Base-by-base conservation (phyloP, 2,113 vertebrate species). In the Bagarius yarrelli region DNA sequence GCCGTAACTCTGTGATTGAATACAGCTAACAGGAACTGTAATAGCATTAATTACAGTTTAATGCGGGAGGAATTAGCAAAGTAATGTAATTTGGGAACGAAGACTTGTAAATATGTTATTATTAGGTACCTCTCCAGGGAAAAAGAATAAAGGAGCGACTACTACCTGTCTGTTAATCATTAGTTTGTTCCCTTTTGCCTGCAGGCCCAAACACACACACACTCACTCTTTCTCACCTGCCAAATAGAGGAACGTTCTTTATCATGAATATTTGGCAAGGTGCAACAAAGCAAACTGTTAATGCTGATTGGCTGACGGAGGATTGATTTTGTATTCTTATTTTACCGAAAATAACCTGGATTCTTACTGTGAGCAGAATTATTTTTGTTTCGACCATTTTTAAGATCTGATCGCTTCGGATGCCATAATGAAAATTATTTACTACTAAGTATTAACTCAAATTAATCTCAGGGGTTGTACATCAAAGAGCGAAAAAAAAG, bases 41-140 rank as follows among this genome's bases (percentile, higher is more conserved):
- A 88, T 91, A 86, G 88, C 87, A 84, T 86, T 88, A 85, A 90
- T 88, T 73, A 73, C 44, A 11, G 69, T 73, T 72, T 81, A 82
- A 87, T 83, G 79, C 77, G 23, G 69, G 74, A 67, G 87, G 89
- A 90, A 90, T 87, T 86, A 89, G 84, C 87, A 85, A 87, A 84
- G 77, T 90, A 88, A 88, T 90, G 88, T 91, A 88, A 87, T 90
- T 90, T 91, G 88, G 91, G 79, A 90, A 88, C 3, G 86, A 69
- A 87, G 89, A 69, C 81, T 84, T 88, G 89, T 89, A 90, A 92
- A 89, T 88, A 88, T 87, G 88, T 91, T 90, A 92, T 88, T 82
- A 87, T n/a, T 84, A 78, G 80, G 70, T 60, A 57, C 32, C 79
- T 88, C 88, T 90, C 85, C 14, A 0, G 89, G 87, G 91, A 89